Conservation (phyloP, 2,888 invertebrate species). For the Ormyrus pomaceus region DNA sequence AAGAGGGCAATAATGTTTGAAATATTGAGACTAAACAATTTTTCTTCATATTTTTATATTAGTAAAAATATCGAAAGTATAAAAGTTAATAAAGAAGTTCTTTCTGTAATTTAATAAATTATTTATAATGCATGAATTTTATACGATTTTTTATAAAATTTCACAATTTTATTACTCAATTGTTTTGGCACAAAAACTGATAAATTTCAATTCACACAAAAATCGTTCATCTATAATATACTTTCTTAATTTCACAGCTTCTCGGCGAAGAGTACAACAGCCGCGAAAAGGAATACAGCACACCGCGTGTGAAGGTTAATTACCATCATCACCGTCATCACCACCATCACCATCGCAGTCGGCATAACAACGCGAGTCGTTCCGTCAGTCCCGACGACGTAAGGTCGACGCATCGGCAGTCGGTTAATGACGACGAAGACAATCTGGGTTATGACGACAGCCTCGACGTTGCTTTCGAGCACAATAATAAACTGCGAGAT, state of each 20-base stretch:
- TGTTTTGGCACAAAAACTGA: too few relatives aligned
- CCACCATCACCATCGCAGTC: conserved; percentile 47
- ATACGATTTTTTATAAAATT: too few relatives aligned
- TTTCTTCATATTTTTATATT: too few relatives aligned
- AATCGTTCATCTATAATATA: too few relatives aligned
- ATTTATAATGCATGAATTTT: too few relatives aligned
- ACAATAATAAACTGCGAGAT: conserved; percentile 73
- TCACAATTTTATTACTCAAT: too few relatives aligned
- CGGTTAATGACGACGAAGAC: conserved; percentile 58
- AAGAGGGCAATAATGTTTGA: too few relatives aligned
- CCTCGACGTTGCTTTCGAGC: conserved; percentile 73
- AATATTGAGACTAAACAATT: too few relatives aligned
- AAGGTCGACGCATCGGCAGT: conserved; percentile 65
- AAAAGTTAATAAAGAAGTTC: too few relatives aligned
- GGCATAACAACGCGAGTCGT: conserved; percentile 64
- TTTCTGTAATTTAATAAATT: too few relatives aligned
- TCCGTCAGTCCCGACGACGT: conserved; percentile 66
- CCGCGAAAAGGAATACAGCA: conserved; percentile 64
- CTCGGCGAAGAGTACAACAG: conserved; percentile 73
- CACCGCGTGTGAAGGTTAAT: conserved; percentile 30
- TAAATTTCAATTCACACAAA: too few relatives aligned
- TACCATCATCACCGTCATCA: conserved; percentile 33
- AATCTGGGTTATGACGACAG: conserved; percentile 73
- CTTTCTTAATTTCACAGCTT: conserved; percentile 62
- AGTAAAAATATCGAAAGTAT: too few relatives aligned